These are phyloP conservation scores for Dryomyza anilis DNA, from an alignment of 2,888 invertebrate genomes.

Conservation along the genomic window DNA sequence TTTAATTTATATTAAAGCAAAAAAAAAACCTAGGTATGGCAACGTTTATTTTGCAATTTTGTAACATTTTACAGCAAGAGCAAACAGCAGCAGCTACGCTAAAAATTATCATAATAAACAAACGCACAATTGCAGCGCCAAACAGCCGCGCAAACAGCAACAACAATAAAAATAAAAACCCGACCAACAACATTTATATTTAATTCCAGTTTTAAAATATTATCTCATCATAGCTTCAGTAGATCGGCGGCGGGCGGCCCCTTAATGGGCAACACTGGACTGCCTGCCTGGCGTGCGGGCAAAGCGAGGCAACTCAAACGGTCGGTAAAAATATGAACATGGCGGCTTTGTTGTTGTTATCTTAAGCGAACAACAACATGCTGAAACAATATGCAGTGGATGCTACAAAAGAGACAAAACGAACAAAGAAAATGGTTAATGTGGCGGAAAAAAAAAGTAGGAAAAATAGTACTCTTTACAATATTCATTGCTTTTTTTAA, in stretches of 20 bases:
- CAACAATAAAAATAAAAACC: background rate
- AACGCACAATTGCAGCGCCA: background rate
- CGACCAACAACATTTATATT: background rate
- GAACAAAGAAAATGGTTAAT: too few species aligned
- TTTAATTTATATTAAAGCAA: too few species aligned
- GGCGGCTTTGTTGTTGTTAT: slow-evolving; percentile 2
- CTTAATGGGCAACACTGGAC: background rate
- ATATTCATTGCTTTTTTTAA: too few species aligned
- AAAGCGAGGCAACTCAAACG: background rate
- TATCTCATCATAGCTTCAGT: slow-evolving; percentile 17
- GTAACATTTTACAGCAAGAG: background rate
- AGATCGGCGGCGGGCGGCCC: too few species aligned
- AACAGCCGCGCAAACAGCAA: background rate
- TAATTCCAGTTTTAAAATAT: slow-evolving; percentile 15
- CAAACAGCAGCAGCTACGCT: background rate
- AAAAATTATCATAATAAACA: background rate
- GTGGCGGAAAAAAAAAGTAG: too few species aligned
- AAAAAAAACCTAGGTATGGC: too few species aligned
- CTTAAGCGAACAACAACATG: background rate
- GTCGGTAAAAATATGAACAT: too few species aligned
- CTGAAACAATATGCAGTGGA: too few species aligned
- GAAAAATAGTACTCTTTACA: too few species aligned
- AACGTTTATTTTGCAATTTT: too few species aligned
- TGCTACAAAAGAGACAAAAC: background rate
- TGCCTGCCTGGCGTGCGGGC: background rate